phyloP scores from a whole-genome alignment of 2,888 invertebrate species.

The Isotomurus palustris region DNA sequence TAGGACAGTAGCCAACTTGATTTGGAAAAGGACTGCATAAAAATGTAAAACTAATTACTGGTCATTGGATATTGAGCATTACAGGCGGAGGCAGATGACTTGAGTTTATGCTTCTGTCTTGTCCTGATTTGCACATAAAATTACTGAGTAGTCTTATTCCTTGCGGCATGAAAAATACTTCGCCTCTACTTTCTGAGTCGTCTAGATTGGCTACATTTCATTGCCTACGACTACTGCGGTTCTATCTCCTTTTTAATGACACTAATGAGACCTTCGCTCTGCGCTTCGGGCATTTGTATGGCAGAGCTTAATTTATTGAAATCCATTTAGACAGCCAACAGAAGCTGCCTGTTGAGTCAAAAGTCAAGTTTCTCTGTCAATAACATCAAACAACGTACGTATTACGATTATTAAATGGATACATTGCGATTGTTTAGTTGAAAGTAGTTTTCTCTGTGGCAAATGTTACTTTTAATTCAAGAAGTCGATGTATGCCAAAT shows the following conservation, averaged over 20 bases:
- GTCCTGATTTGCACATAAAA: conserved; percentile 15
- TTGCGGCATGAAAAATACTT: background rate
- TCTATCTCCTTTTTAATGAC: conserved; percentile 13
- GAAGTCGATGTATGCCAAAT: conserved; percentile 6
- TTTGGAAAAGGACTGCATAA: conserved; percentile 7
- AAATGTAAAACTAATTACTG: conserved; percentile 17
- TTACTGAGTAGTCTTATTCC: conserved; percentile 12
- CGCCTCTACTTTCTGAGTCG: background rate
- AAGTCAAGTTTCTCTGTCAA: conserved; percentile 16
- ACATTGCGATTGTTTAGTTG: background rate
- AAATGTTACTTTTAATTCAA: conserved; percentile 6
- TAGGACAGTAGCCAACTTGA: background rate
- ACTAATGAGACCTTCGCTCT: conserved; percentile 12
- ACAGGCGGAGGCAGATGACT: conserved; percentile 8
- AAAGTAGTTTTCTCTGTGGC: background rate
- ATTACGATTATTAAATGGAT: too few species aligned
- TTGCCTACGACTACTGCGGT: conserved; percentile 5
- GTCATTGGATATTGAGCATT: conserved; percentile 10
- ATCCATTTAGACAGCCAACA: conserved; percentile 7
- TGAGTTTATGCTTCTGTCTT: conserved; percentile 12
- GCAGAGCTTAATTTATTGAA: conserved; percentile 14
- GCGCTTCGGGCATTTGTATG: conserved; percentile 1
- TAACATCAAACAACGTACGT: background rate
- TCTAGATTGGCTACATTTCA: background rate
- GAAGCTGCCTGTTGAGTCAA: conserved; percentile 12